Base-by-base conservation (phyloP, 2,797 vertebrate species). In the Megaceryle alcyon region DNA sequence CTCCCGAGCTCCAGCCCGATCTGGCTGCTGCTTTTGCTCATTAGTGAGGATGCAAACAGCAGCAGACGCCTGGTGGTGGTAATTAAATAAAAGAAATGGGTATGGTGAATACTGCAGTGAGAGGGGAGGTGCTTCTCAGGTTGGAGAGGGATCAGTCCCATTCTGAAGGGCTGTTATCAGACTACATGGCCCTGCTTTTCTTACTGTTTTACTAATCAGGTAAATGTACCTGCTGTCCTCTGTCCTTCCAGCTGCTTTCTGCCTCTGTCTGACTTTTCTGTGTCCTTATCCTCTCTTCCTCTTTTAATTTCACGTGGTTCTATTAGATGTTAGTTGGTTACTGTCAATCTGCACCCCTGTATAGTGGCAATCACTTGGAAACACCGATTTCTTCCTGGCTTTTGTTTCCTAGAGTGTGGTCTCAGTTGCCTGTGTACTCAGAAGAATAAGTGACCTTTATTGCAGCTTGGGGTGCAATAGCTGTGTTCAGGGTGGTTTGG, bases 31-130 rank as follows among this genome's bases (percentile, higher is more conserved):
- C 41, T 4, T 63, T 92, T 72, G 65, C 87, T 94, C 69, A 59
- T 96, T 93, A 82, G 72, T 0, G 3, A 86, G 82, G 88, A 89
- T 82, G 65, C 69, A 69, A 91, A 88, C 76, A 92, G 84, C 89
- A 78, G 94, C 91, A 90, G 94, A 76, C 93, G 89, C 82, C 84
- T 91, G 69, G 88, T 93, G 84, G 82, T 96, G 87, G 72, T 94
- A 91, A 93, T 95, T 90, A 95, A 57, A 86, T 78, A 61, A 86
- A 86, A 84, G 88, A 73, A 84, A 87, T 57, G 41, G 73, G 49
- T 71, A 4, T 75, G 72, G 82, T 20, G 66, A 87, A 64, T 75
- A 76, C 83, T 82, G 86, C 89, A 54, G 71, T 71, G 71, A 51
- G 79, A 87, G 26, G 61, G 75, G 88, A 87, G 65, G 57, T 92